Evolutionary conservation across 2,797 vertebrate species (phyloP).

Genomic region (Paratrypauchen microcephalus): DNA sequence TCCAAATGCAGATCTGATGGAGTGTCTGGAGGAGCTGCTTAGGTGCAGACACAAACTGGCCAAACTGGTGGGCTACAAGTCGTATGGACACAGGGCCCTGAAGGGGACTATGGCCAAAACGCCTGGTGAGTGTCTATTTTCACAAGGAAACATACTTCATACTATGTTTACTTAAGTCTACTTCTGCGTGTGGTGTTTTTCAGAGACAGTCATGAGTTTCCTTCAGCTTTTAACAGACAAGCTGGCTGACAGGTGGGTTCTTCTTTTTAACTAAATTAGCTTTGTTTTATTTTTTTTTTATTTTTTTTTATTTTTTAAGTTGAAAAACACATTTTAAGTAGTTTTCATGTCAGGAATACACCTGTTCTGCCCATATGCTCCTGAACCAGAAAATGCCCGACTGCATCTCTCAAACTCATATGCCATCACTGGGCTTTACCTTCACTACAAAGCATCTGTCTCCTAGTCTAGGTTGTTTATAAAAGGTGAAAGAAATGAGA

Average conservation of each 20-base stretch:
- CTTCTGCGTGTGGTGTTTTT: conserved; percentile 33
- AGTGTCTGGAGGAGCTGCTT: conserved; percentile 87
- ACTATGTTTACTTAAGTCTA: conserved; percentile 2
- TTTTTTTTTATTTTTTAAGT: too few species aligned
- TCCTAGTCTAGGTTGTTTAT: too few species aligned
- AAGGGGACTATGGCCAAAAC: conserved; percentile 93
- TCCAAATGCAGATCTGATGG: conserved; percentile 82
- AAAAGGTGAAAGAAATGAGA: too few species aligned
- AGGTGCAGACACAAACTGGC: conserved; percentile 85
- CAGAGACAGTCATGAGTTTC: conserved; percentile 93
- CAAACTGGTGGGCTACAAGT: conserved; percentile 88
- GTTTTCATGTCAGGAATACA: too few species aligned
- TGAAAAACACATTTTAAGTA: too few species aligned
- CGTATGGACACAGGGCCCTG: conserved; percentile 90
- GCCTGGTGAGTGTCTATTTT: conserved; percentile 79
- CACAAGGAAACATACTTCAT: neutral
- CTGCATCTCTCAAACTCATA: too few species aligned
- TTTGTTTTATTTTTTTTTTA: too few species aligned
- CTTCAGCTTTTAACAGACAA: conserved; percentile 89
- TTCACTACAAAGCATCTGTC: too few species aligned
- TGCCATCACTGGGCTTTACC: too few species aligned
- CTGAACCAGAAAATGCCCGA: too few species aligned
- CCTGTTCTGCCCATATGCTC: too few species aligned
- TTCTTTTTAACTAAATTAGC: neutral
- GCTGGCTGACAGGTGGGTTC: conserved; percentile 85